These are phyloP conservation scores for Trichosurus vulpecula DNA, from an alignment of 2,797 vertebrate genomes.

Conservation along the genomic window DNA sequence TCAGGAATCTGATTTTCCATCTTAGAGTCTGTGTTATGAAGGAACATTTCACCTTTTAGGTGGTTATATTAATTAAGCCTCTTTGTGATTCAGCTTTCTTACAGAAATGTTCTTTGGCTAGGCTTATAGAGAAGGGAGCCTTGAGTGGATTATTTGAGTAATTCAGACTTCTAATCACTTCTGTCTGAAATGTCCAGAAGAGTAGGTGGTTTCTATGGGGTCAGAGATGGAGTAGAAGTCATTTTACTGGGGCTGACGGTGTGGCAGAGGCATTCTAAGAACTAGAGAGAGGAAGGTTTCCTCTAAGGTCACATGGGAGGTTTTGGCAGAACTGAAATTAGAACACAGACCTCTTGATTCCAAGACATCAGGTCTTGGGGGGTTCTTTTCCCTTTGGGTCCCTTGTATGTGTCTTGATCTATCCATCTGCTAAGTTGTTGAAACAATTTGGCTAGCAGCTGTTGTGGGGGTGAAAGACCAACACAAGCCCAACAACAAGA, in stretches of 20 bases:
- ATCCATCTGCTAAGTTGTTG: not conserved
- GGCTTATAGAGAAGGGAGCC: not conserved
- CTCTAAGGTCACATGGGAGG: not conserved
- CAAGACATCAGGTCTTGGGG: not conserved
- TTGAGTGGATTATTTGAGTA: conserved; percentile 14
- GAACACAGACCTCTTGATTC: not conserved
- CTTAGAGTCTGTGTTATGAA: not conserved
- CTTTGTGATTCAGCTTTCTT: conserved; percentile 74
- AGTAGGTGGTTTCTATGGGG: not conserved
- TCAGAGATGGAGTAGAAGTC: not conserved
- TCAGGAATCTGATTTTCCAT: conserved; percentile 60
- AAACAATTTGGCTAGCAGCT: too few species aligned
- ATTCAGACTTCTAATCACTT: not conserved
- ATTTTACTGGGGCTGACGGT: not conserved
- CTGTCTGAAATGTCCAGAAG: not conserved
- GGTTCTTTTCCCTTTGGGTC: not conserved
- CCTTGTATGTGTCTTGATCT: not conserved
- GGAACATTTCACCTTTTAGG: not conserved
- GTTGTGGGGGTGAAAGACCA: too few species aligned
- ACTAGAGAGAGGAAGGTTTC: not conserved
- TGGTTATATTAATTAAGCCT: conserved; percentile 60
- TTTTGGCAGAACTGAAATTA: too few species aligned
- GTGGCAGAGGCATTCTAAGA: not conserved
- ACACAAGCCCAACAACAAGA: too few species aligned
- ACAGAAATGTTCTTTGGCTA: conserved; percentile 74